phyloP scores from a whole-genome alignment of 2,888 invertebrate genomes.

The Busseola fusca region DNA sequence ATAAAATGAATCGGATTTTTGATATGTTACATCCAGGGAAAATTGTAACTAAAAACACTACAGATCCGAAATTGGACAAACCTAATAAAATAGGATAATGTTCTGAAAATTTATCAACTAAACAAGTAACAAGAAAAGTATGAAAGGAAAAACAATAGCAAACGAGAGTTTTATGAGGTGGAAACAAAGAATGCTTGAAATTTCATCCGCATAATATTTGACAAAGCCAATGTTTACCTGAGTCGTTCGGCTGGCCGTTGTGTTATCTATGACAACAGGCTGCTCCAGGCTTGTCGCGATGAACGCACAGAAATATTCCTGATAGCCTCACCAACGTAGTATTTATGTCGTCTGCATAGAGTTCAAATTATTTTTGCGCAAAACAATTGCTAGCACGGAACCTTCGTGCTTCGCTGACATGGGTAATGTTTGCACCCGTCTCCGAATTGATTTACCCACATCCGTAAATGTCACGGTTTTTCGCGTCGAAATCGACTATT shows the following conservation, averaged over 20 bases:
- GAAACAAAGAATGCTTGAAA: constrained; percentile 80
- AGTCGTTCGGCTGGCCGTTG: constrained; percentile 73
- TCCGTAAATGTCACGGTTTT: constrained; percentile 83
- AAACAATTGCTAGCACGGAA: constrained; percentile 75
- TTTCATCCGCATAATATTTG: constrained; percentile 83
- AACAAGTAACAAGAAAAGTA: constrained; percentile 19
- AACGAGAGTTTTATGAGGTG: constrained; percentile 59
- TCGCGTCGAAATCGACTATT: constrained; percentile 71
- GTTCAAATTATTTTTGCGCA: constrained; percentile 79
- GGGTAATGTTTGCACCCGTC: constrained; percentile 81
- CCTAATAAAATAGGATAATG: not conserved
- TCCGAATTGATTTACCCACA: constrained; percentile 85
- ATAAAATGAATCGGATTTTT: not conserved
- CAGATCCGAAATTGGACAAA: not conserved
- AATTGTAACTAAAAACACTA: not conserved
- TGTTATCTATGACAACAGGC: constrained; percentile 82
- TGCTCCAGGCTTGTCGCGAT: constrained; percentile 66
- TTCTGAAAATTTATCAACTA: constrained; percentile 23
- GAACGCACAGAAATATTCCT: constrained; percentile 73
- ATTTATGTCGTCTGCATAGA: constrained; percentile 79
- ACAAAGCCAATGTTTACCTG: constrained; percentile 82
- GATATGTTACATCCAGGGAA: not conserved
- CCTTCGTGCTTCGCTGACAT: constrained; percentile 76
- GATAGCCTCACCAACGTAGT: constrained; percentile 65
- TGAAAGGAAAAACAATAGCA: constrained; percentile 51